Conservation (phyloP, 2,797 vertebrate species). For the Notamacropus eugenii region DNA sequence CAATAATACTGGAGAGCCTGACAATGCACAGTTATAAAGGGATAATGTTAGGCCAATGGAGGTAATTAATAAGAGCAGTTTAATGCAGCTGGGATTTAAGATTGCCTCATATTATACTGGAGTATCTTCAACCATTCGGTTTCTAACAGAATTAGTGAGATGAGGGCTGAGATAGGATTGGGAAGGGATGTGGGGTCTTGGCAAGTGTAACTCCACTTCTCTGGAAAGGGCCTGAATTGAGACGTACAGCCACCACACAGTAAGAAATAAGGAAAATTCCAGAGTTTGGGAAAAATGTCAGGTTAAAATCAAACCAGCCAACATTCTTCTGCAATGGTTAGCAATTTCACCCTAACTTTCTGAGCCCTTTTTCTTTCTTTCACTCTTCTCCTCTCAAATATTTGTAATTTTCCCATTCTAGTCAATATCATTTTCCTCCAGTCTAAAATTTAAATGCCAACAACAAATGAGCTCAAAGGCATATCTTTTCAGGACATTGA, state of each 20-base stretch:
- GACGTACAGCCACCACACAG: neutral
- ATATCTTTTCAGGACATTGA: neutral
- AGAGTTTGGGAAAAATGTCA: constrained; percentile 36
- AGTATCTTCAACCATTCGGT: constrained; percentile 60
- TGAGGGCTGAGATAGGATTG: neutral
- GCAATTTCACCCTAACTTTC: constrained; percentile 1
- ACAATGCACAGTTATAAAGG: constrained; percentile 65
- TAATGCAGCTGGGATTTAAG: constrained; percentile 64
- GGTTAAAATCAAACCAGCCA: neutral
- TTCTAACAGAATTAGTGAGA: constrained; percentile 53
- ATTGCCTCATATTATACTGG: constrained; percentile 51
- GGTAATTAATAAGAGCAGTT: constrained; percentile 73
- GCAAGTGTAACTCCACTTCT: neutral
- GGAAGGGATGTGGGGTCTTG: neutral
- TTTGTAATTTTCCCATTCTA: constrained; percentile 13
- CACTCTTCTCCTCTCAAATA: neutral
- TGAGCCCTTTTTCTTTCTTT: neutral
- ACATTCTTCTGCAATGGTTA: neutral
- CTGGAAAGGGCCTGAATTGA: neutral
- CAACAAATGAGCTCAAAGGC: neutral
- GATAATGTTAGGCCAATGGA: constrained; percentile 69
- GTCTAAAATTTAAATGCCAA: neutral
- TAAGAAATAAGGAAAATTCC: constrained; percentile 39
- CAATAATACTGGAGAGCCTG: constrained; percentile 71
- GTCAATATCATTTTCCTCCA: constrained; percentile 3